Conservation (phyloP, 2,113 vertebrate species). For the Fulica atra region DNA sequence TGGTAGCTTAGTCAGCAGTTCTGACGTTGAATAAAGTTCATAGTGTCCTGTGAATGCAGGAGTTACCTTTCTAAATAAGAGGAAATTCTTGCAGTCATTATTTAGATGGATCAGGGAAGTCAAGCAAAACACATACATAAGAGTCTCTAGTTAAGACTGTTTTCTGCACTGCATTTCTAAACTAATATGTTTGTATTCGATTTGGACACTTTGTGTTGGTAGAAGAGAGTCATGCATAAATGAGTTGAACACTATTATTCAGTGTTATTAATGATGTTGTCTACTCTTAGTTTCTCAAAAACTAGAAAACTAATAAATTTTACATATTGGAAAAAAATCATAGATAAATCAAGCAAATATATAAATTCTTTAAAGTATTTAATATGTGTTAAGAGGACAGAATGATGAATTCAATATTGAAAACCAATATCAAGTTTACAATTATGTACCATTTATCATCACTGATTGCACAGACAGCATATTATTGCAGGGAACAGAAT, state of each 20-base stretch:
- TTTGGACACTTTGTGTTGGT: constrained; percentile 67
- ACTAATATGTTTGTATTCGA: constrained; percentile 64
- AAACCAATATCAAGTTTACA: constrained; percentile 84
- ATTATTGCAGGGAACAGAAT: constrained; percentile 57
- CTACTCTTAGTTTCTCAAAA: constrained; percentile 73
- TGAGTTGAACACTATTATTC: constrained; percentile 73
- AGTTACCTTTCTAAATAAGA: neutral
- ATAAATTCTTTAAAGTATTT: constrained; percentile 84
- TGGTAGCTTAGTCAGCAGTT: neutral
- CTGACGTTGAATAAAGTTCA: neutral
- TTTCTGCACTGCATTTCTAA: constrained; percentile 19
- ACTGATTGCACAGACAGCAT: constrained; percentile 72
- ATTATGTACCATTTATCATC: constrained; percentile 82
- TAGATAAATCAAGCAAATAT: constrained; percentile 78
- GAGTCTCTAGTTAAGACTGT: neutral
- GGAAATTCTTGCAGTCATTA: neutral
- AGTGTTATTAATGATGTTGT: constrained; percentile 81
- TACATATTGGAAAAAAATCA: constrained; percentile 78
- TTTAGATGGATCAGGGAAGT: neutral
- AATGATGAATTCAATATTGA: constrained; percentile 85
- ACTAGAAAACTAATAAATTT: constrained; percentile 82
- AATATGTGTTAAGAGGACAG: constrained; percentile 86
- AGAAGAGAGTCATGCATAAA: constrained; percentile 65
- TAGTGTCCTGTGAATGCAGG: neutral
- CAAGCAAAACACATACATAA: neutral